Conservation (phyloP, 2,113 vertebrate species). For the Nanger granti region DNA sequence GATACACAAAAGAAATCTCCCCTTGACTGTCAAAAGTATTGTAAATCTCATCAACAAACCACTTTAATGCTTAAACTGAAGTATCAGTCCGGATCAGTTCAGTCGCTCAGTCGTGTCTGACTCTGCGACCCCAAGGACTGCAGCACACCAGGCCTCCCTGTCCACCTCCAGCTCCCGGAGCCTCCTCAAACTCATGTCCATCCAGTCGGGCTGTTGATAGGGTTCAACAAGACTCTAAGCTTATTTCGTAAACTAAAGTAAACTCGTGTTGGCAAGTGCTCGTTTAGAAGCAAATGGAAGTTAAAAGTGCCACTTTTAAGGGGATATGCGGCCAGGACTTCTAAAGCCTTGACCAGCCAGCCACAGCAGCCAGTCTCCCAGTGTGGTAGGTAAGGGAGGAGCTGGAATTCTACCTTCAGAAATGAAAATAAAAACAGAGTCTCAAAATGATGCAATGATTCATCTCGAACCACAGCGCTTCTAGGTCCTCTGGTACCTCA, state of each 20-base stretch:
- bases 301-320: not conserved
- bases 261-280: not conserved
- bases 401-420: not conserved
- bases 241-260: not conserved
- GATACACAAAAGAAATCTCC: not conserved
- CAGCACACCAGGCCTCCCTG: not conserved
- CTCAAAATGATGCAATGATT: not conserved
- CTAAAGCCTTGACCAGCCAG: not conserved
- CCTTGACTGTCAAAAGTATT: not conserved
- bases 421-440: not conserved
- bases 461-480: not conserved
- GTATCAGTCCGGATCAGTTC: not conserved
- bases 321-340: not conserved
- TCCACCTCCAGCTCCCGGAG: not conserved
- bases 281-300: not conserved
- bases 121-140: not conserved
- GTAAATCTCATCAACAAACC: not conserved
- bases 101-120: not conserved
- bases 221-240: not conserved
- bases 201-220: not conserved
- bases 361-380: not conserved
- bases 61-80: not conserved
- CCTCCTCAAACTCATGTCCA: not conserved
- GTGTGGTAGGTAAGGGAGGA: not conserved
- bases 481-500: not conserved